Evolutionary conservation across 2,888 invertebrate genomes (phyloP), one percentile per base, ranked within the genome.

Genomic region (Himalopsyche kuldschensis): DNA sequence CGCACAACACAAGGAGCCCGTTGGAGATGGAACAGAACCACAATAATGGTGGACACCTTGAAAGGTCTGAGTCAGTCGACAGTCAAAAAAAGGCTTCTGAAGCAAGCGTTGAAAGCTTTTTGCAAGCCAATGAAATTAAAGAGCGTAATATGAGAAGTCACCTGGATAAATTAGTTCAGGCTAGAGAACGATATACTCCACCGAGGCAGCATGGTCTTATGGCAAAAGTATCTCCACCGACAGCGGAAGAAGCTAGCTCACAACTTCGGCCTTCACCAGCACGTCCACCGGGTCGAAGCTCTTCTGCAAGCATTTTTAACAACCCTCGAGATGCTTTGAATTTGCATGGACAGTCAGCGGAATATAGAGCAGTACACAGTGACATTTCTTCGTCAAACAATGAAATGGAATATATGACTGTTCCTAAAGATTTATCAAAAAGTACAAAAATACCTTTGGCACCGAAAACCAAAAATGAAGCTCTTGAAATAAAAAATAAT

Each of bases 251-350:
- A 88, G 93, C 93, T 0, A 90, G 92, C 11, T 92, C 93, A 20
- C 93, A 93, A 86, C 92, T 93, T 84, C 91, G 94, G 84, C 94
- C 94, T 0, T 94, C 95, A 0, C 95, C 95, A 15, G 93, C 94
- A 0, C 91, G 94, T 88, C 94, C 94, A 0, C 89, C 92, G 0
- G 87, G 89, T 17, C 79, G 86, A 24, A 83, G 78, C 55, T 76
- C 84, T 27, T 88, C 88, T 10, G 83, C 87, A 30, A 85, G 87
- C 75, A 86, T 88, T 17, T 89, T 89, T 81, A 88, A 87, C 48
- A 86, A 90, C 87, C 86, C 88, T 84, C 4, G 90, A 87, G 86
- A 89, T 86, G 87, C 89, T 87, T 81, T 89, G 87, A 69, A 80
- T 6, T 75, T 80, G 30, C 82, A 80, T 17, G 3, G 20, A 17